phyloP scores from a whole-genome alignment of 2,888 invertebrate species.

The Alentia gelatinosa region DNA sequence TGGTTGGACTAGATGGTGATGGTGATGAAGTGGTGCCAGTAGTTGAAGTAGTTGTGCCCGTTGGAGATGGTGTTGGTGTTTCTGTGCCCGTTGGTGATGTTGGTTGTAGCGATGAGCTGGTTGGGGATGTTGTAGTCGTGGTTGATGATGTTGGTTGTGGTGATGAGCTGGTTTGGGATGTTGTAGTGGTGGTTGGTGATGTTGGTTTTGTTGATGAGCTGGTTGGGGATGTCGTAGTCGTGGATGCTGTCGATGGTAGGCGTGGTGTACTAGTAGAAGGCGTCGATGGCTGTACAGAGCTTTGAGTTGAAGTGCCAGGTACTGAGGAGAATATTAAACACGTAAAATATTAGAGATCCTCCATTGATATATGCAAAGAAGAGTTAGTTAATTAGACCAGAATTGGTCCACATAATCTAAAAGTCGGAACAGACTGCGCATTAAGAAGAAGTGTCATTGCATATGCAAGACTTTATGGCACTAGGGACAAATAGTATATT shows the following conservation, averaged over 20 bases:
- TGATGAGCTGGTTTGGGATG: neutral
- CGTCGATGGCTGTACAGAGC: neutral
- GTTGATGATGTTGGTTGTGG: neutral
- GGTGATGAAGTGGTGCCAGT: neutral
- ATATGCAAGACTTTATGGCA: no score
- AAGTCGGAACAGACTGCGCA: no score
- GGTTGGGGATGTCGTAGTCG: neutral
- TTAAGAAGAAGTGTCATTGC: no score
- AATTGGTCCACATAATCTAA: no score
- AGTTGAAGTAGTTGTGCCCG: neutral
- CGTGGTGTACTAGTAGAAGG: neutral
- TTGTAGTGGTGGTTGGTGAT: neutral
- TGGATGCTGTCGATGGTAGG: neutral
- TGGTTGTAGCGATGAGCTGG: neutral
- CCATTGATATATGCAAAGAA: no score
- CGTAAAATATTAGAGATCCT: no score
- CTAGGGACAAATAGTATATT: no score
- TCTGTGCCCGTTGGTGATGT: neutral
- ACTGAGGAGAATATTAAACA: no score
- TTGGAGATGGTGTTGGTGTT: conserved; percentile 6
- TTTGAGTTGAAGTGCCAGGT: no score
- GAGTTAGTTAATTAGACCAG: no score
- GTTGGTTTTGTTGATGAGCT: neutral
- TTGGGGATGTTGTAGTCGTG: neutral
- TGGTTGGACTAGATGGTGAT: neutral